These are phyloP conservation scores for Calyptommatus sinebrachiatus DNA, from an alignment of 2,113 vertebrate genomes.

Conservation along the genomic window DNA sequence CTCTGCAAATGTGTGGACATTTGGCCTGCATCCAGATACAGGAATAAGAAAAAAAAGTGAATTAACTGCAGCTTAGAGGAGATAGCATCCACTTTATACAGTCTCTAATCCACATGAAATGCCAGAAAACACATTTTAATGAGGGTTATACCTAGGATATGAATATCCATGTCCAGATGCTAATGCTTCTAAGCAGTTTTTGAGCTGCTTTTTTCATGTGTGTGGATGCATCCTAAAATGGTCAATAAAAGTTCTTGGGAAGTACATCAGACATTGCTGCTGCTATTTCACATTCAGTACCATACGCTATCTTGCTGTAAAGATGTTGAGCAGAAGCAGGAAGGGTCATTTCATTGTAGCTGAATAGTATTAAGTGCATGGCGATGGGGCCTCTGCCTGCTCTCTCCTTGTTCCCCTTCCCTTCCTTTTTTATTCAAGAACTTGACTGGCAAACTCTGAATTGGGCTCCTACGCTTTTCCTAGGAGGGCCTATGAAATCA, in stretches of 20 bases:
- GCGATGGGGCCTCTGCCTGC: conserved; percentile 62
- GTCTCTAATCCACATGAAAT: too few species aligned
- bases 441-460: conserved; percentile 70
- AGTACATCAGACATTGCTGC: too few species aligned
- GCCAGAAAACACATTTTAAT: too few species aligned
- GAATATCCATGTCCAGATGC: too few species aligned
- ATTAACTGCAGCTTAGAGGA: too few species aligned
- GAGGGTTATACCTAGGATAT: too few species aligned
- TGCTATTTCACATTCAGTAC: conserved; percentile 2
- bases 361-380: conserved; percentile 61
- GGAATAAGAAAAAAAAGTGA: too few species aligned
- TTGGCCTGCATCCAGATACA: too few species aligned
- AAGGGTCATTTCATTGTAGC: conserved; percentile 67
- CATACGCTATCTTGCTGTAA: conserved; percentile 48
- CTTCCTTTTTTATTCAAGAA: conserved; percentile 69
- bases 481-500: conserved; percentile 65
- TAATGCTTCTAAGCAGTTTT: too few species aligned
- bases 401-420: conserved; percentile 69
- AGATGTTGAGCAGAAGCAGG: conserved; percentile 56
- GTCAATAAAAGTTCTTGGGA: conserved; percentile 38
- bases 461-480: conserved; percentile 59
- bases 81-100: too few species aligned
- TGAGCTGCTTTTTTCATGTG: too few species aligned
- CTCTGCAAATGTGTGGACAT: neutral
- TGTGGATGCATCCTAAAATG: neutral